Evolutionary conservation across 2,113 vertebrate species (phyloP).

Genomic region (Stercorarius parasiticus): DNA sequence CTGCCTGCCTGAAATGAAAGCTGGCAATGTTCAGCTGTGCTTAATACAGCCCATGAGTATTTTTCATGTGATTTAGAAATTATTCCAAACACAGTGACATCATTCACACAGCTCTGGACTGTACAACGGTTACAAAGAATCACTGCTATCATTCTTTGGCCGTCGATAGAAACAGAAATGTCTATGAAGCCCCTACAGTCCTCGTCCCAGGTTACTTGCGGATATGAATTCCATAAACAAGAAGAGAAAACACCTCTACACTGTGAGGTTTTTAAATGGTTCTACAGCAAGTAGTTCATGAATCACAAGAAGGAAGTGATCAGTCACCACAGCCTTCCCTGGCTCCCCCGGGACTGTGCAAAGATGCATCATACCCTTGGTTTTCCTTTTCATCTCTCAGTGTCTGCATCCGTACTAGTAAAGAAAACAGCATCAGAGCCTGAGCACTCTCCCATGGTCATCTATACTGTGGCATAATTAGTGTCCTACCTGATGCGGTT

Average conservation of each 20-base stretch:
- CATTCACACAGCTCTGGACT: conserved; percentile 16
- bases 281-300: neutral
- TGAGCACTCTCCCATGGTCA: neutral
- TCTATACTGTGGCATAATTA: neutral
- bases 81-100: conserved; percentile 48
- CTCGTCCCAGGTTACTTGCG: neutral
- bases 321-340: neutral
- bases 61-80: conserved; percentile 63
- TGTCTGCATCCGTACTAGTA: neutral
- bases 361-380: neutral
- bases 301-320: conserved; percentile 10
- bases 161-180: neutral
- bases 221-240: neutral
- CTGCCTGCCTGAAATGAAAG: conserved; percentile 24
- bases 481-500: neutral
- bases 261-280: neutral
- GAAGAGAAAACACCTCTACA: neutral
- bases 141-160: neutral
- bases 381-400: neutral
- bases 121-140: neutral
- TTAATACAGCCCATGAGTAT: conserved; percentile 49
- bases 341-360: neutral
- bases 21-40: neutral
- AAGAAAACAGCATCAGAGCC: neutral
- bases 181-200: neutral